Evolutionary conservation across 2,113 vertebrate genomes (phyloP), one percentile per base, ranked within the genome.

Genomic region (Lepisosteus oculatus): DNA sequence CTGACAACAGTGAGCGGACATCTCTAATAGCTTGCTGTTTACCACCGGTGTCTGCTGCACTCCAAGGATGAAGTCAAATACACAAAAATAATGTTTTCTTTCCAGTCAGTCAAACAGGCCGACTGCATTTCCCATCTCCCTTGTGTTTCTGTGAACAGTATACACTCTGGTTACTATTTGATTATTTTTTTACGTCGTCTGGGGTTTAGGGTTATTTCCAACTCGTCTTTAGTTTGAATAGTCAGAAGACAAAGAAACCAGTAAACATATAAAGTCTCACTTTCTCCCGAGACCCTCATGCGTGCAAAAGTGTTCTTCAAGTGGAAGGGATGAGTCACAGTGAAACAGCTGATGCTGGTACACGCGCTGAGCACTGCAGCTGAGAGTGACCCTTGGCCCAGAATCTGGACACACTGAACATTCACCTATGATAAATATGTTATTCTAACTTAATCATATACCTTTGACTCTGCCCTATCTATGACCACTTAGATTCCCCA

Each of bases 311-410:
- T 17, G n/a, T 7, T 61, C 8, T 29, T 63, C 29, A 54, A 17
- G 56, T 43, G 59, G 55, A 42, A 9, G 47, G 42, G 14, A 63
- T 55, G 63, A 3, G 1, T 15, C 4, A 47, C 41, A 62, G 65
- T 71, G 44, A 61, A 71, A 47, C 42, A 73, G 17, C 51, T 29
- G 65, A 67, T 41, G 59, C 17, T 29, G 7, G 65, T 43, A 65
- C 29, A 6, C 43, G 43, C 44, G 9, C 3, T 57, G 45, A 9
- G n/a, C 13, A 62, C 41, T 43, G n/a, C 63, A 4, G 73, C 43
- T 6, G 55, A 71, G 70, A 51, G 47, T 51, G 9, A 3, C 5
- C 47, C 9, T 1, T 51, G 9, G 9, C 47, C 47, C 47, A 51
- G 47, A 51, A 5, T 51, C 9, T 5, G 5, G 47, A 51, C 47